Base-by-base conservation (phyloP, 2,797 vertebrate genomes). In the Channa striata region DNA sequence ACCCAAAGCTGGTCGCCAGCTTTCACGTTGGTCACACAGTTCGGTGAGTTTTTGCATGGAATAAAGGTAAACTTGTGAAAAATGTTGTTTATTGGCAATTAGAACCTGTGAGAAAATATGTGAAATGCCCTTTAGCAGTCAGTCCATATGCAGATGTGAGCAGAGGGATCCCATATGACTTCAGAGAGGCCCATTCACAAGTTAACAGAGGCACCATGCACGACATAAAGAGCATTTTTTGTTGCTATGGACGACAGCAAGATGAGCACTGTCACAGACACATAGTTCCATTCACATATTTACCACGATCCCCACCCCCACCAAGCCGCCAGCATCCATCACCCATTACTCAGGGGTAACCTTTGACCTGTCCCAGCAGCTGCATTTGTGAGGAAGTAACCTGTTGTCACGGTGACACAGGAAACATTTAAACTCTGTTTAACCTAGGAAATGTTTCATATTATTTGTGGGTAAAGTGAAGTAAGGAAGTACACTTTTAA, bases 291-390 rank as follows among this genome's bases (percentile, higher is more conserved):
- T 88, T 85, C 76, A 84, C 70, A 20, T 47, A 39, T 72, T 72
- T 60, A 68, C 40, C 48, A 70, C 12, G 63, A 43, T 36, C 51
- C 66, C 40, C 40, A 57, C 54, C 53, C 19, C n/a, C 62, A 47
- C 37, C 52, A 48, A 74, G 39, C 42, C 59, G 25, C 72, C 56
- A 36, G 59, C 75, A 81, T 85, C 80, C 65, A 72, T 75, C 73
- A 74, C 48, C 78, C 90, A 68, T 84, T 81, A 69, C 74, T 70
- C 82, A 37, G 46, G 1, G 23, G 39, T 80, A 42, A 89, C 80
- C 91, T 91, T 80, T 90, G 88, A 92, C 89, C 86, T 52, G 21
- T 65, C 58, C 70, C 65, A 59, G 60, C 71, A 76, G 76, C 73
- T 66, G 74, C 73, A 69, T 82, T 79, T 58, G 65, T 63, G 34